phyloP scores from a whole-genome alignment of 2,888 invertebrate species.

The Cataglyphis rosenhaueri region DNA sequence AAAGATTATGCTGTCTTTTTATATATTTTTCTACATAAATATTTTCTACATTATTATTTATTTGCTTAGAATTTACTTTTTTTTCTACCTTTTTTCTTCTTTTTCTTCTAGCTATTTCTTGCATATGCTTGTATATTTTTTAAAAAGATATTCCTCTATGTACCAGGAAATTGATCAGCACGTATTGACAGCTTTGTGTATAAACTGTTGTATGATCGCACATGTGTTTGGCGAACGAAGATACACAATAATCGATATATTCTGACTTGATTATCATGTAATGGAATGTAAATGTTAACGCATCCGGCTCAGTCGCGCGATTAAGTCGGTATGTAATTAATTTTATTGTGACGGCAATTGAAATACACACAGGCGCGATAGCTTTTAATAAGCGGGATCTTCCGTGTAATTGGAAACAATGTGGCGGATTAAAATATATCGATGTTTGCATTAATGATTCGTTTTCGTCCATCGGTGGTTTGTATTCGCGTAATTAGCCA shows the following conservation, averaged over 20 bases:
- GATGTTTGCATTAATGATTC: slow-evolving; percentile 32
- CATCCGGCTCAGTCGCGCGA: slow-evolving; percentile 5
- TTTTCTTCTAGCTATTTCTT: background rate
- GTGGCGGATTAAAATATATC: slow-evolving; percentile 43
- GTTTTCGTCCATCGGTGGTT: slow-evolving; percentile 19
- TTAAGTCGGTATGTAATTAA: slow-evolving; percentile 42
- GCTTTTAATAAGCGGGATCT: slow-evolving; percentile 32
- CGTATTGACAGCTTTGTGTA: background rate
- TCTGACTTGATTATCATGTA: slow-evolving; percentile 34
- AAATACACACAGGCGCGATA: background rate
- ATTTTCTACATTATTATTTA: background rate
- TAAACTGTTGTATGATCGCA: slow-evolving; percentile 9
- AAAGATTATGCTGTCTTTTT: background rate
- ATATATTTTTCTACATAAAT: background rate
- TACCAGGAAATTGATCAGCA: background rate
- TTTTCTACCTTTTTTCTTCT: background rate
- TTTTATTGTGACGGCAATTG: slow-evolving; percentile 38
- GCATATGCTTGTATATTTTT: background rate
- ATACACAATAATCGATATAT: slow-evolving; percentile 28
- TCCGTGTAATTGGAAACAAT: slow-evolving; percentile 45
- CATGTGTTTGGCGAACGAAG: background rate
- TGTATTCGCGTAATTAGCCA: slow-evolving; percentile 23
- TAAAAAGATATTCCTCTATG: background rate
- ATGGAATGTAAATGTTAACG: slow-evolving; percentile 34
- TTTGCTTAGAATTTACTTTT: background rate